A percentile compares a stretch with the other conserved stretches of the same genome.
Conservation (phyloP, 2,888 invertebrate genomes). For the Falcaria lacertinaria region DNA sequence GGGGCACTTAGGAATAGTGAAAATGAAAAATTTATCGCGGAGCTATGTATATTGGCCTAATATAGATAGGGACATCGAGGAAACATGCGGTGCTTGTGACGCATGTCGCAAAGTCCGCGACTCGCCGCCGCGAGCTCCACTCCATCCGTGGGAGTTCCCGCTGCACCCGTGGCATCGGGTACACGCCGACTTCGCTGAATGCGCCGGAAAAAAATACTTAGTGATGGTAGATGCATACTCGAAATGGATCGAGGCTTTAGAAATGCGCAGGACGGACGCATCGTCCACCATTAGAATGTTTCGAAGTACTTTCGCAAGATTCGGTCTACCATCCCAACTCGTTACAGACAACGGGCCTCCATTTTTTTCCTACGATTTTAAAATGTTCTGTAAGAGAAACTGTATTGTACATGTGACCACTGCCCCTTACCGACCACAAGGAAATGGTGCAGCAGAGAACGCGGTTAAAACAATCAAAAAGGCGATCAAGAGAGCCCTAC, state of each 20-base stretch:
- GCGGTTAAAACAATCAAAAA: conserved; percentile 18
- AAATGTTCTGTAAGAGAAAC: conserved; percentile 7
- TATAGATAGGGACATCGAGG: conserved; percentile 19
- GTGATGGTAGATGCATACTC: conserved; percentile 10
- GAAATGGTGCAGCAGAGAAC: conserved; percentile 20
- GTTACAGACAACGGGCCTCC: conserved; percentile 13
- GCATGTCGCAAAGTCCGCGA: conserved; percentile 16
- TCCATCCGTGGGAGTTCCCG: conserved; percentile 20
- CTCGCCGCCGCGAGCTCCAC: conserved; percentile 14
- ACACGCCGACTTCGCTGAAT: conserved; percentile 12
- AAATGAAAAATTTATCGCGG: conserved; percentile 19
- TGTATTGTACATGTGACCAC: conserved; percentile 9
- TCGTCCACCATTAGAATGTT: not conserved
- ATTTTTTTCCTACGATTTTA: conserved; percentile 8
- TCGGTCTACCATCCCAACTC: conserved; percentile 11
- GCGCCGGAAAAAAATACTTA: conserved; percentile 6
- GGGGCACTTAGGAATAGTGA: conserved; percentile 18
- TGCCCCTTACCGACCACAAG: conserved; percentile 10
- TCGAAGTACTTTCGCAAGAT: conserved; percentile 5
- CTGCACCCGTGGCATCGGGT: too few relatives aligned
- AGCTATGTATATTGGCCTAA: conserved; percentile 21
- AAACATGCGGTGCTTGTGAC: conserved; percentile 11
- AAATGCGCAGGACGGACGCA: conserved; percentile 2
- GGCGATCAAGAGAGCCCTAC: conserved; percentile 12
- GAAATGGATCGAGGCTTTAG: conserved; percentile 11